These are phyloP conservation scores for Trilocha varians DNA, from an alignment of 2,888 invertebrate genomes.

Conservation along the genomic window DNA sequence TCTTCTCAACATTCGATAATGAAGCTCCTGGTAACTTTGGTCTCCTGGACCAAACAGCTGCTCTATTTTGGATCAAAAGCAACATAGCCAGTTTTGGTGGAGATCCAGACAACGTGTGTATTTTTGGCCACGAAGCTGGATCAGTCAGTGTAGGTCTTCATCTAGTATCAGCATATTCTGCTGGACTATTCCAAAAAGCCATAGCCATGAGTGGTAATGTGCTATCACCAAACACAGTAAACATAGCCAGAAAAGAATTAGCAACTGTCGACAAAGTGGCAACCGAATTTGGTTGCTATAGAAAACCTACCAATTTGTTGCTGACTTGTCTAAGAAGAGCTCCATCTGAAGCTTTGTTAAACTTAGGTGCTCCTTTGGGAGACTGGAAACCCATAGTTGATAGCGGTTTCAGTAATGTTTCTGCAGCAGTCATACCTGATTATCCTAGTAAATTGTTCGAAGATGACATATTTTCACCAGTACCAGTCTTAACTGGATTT, in stretches of 20 bases:
- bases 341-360: conserved; percentile 73
- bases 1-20: conserved; percentile 83
- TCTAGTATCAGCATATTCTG: conserved; percentile 77
- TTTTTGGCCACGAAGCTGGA: conserved; percentile 87
- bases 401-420: conserved; percentile 76
- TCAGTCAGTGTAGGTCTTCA: conserved; percentile 86
- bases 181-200: conserved; percentile 80
- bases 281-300: conserved; percentile 78
- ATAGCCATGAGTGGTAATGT: conserved; percentile 88
- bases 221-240: conserved; percentile 75
- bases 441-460: conserved; percentile 77
- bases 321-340: conserved; percentile 80
- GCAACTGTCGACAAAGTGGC: conserved; percentile 77
- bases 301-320: conserved; percentile 77
- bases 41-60: conserved; percentile 85
- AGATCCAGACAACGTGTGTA: conserved; percentile 80
- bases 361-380: conserved; percentile 73
- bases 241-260: conserved; percentile 75
- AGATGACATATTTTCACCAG: conserved; percentile 75
- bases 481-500: conserved; percentile 83
- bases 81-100: conserved; percentile 85
- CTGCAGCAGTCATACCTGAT: conserved; percentile 78
- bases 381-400: conserved; percentile 88
- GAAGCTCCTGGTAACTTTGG: conserved; percentile 87
- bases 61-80: conserved; percentile 83